Conservation (phyloP, 2,888 invertebrate genomes). For the Gymnocheta viridis region DNA sequence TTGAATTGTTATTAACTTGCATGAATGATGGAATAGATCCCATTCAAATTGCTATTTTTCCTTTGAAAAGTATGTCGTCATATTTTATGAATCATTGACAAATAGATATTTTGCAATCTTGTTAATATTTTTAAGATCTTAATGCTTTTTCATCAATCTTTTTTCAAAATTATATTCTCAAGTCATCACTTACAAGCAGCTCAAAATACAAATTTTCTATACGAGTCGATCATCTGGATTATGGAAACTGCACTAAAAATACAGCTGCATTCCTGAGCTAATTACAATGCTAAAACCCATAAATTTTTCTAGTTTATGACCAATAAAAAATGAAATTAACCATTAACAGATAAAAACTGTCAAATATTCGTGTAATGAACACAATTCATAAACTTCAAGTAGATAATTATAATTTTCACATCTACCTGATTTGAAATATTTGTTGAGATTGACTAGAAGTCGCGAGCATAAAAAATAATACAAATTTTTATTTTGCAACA, state of each 20-base stretch:
- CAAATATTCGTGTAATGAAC: background rate
- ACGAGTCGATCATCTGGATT: too few species aligned
- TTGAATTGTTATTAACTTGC: too few species aligned
- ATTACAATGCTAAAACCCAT: background rate
- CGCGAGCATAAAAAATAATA: background rate
- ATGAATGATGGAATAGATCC: too few species aligned
- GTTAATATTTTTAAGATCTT: background rate
- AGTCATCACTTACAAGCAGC: too few species aligned
- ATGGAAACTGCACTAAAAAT: too few species aligned
- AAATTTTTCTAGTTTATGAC: constrained; percentile 1
- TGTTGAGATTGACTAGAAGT: background rate
- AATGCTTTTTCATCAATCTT: too few species aligned
- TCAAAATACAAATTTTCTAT: too few species aligned
- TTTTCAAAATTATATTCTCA: too few species aligned
- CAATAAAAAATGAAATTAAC: constrained; percentile 8
- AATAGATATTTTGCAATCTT: background rate
- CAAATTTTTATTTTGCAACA: constrained; percentile 19
- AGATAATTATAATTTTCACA: constrained; percentile 11
- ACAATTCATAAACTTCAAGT: background rate
- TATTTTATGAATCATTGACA: too few species aligned
- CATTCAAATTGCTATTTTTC: too few species aligned
- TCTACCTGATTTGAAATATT: background rate
- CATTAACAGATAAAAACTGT: background rate
- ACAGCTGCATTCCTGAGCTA: background rate
- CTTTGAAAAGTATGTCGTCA: too few species aligned